Evolutionary conservation across 2,113 vertebrate species (phyloP).

Genomic region (Melanotaenia duboulayi): DNA sequence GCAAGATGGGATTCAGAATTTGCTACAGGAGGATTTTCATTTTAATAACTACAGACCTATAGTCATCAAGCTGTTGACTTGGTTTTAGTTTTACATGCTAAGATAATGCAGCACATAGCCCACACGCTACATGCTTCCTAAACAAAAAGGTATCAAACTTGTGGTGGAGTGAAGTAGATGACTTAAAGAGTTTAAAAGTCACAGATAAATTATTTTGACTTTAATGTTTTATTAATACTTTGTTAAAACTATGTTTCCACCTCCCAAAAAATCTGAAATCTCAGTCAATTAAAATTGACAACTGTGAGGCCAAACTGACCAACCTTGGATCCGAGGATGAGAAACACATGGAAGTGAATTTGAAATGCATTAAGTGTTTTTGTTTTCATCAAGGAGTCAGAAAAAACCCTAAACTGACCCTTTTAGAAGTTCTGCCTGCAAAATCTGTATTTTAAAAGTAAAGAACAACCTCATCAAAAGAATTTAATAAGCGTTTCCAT

Average conservation of each 20-base stretch:
- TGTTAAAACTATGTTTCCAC: neutral
- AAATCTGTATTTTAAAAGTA: no score
- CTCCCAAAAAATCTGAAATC: neutral
- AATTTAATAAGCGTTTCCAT: no score
- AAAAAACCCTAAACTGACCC: no score
- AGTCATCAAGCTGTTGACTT: no score
- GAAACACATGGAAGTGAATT: no score
- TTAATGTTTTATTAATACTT: constrained; percentile 4
- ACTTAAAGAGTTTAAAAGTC: neutral
- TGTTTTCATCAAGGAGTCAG: no score
- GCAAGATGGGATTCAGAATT: neutral
- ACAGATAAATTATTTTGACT: constrained; percentile 1
- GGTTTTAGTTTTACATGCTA: constrained; percentile 2
- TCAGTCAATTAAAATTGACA: neutral
- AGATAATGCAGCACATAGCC: neutral
- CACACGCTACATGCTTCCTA: neutral
- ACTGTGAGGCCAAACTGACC: neutral
- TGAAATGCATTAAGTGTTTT: no score
- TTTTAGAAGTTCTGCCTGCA: no score
- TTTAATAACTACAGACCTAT: neutral
- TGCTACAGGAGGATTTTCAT: constrained; percentile 4
- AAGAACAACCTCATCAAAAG: no score
- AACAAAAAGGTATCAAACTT: neutral
- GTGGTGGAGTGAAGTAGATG: no score
- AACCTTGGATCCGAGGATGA: neutral